Evolutionary conservation across 2,797 vertebrate genomes (phyloP).

Genomic region (Tolypeutes matacus): DNA sequence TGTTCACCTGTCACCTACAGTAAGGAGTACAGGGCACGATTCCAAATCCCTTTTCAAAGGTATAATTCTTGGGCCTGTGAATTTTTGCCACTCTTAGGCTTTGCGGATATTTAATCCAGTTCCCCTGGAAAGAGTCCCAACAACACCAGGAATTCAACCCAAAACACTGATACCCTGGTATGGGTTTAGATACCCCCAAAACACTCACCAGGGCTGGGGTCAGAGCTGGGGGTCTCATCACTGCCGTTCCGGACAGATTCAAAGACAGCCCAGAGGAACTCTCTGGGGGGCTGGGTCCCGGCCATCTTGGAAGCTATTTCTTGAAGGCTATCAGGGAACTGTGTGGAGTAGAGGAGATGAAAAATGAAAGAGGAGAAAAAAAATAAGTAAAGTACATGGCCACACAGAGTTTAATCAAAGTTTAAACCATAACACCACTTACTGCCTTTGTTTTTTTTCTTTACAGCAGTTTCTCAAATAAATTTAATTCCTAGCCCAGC

Average conservation of each 20-base stretch:
- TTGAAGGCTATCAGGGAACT: conserved; percentile 88
- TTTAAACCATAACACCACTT: neutral
- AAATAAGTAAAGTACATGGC: neutral
- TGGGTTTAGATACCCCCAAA: neutral
- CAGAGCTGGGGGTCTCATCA: neutral
- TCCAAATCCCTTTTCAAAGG: neutral
- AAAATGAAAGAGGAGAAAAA: neutral
- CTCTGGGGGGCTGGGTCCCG: conserved; percentile 72
- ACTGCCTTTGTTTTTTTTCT: neutral
- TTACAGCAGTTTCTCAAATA: neutral
- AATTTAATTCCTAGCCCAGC: conserved; percentile 18
- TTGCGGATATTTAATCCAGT: neutral
- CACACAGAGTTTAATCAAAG: neutral
- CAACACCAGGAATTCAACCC: neutral
- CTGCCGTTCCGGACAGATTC: conserved; percentile 77
- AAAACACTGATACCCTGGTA: neutral
- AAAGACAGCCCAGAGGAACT: conserved; percentile 88
- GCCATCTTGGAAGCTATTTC: conserved; percentile 82
- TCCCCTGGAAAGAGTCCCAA: neutral
- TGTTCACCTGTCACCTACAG: neutral
- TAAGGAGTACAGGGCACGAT: neutral
- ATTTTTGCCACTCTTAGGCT: neutral
- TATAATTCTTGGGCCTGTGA: neutral
- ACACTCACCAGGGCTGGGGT: conserved; percentile 85
- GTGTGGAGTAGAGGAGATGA: neutral